Percentiles rank a stretch among this genome's conserved stretches.
phyloP scores from a whole-genome alignment of 2,113 vertebrate genomes.

The Labeo catla region DNA sequence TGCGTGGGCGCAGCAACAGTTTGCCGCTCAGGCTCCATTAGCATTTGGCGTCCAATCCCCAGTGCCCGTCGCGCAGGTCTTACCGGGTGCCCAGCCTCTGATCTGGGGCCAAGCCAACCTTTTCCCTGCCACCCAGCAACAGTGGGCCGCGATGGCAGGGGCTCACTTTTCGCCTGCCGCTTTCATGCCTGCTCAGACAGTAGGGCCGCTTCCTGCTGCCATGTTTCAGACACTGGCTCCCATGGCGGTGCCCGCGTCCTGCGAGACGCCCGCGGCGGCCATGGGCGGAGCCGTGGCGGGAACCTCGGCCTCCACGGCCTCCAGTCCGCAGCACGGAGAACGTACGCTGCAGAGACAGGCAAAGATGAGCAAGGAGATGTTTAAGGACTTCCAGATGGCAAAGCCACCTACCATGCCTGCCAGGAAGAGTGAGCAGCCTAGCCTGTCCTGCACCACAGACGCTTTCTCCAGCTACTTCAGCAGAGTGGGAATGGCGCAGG shows the following conservation, averaged over 20 bases:
- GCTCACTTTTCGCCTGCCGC: conserved; percentile 93
- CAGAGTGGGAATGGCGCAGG: conserved; percentile 95
- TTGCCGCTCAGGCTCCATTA: conserved; percentile 87
- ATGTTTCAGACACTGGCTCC: conserved; percentile 94
- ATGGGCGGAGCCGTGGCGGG: conserved; percentile 83
- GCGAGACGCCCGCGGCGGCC: conserved; percentile 82
- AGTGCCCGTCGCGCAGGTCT: conserved; percentile 86
- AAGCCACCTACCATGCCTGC: conserved; percentile 91
- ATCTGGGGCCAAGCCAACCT: conserved; percentile 95
- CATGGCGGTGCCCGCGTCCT: conserved; percentile 80
- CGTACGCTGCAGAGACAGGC: conserved; percentile 75
- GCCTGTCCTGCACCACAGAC: conserved; percentile 91
- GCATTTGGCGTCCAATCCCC: conserved; percentile 84
- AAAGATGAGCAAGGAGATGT: conserved; percentile 94
- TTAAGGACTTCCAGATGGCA: conserved; percentile 97
- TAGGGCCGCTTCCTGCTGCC: conserved; percentile 94
- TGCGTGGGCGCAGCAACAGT: conserved; percentile 95
- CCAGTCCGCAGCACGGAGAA: conserved; percentile 89
- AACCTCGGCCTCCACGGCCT: conserved; percentile 80
- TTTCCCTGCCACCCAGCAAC: conserved; percentile 93
- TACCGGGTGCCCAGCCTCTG: conserved; percentile 93
- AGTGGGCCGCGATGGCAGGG: conserved; percentile 92
- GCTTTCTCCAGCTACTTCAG: conserved; percentile 97
- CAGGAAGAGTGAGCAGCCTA: conserved; percentile 88
- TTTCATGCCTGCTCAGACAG: conserved; percentile 97